These are phyloP conservation scores for Phengaris alcon DNA, from an alignment of 2,888 invertebrate genomes.

Conservation along the genomic window DNA sequence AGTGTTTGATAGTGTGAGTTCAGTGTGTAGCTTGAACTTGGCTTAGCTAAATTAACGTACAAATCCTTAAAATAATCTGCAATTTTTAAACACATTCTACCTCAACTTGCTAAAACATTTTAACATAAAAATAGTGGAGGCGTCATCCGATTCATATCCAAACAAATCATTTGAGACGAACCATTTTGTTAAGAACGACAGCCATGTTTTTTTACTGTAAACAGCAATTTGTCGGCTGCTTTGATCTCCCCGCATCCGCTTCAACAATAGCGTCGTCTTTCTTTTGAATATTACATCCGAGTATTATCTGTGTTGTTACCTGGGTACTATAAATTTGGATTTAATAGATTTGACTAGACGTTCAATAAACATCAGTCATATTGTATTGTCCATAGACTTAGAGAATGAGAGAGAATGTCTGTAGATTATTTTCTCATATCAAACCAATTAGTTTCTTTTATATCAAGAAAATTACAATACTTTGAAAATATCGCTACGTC, in stretches of 20 bases:
- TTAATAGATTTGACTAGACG: conserved; percentile 16
- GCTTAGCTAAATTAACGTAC: too few species aligned
- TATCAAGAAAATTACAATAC: too few species aligned
- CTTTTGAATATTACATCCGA: conserved; percentile 30
- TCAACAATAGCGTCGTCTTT: conserved; percentile 53
- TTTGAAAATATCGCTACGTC: too few species aligned
- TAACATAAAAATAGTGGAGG: conserved; percentile 15
- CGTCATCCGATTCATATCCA: conserved; percentile 16
- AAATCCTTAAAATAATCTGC: background rate
- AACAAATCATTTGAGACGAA: conserved; percentile 18
- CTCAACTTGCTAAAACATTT: background rate
- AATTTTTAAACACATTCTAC: background rate
- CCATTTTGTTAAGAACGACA: conserved; percentile 25
- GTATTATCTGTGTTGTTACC: conserved; percentile 26
- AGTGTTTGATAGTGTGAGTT: too few species aligned
- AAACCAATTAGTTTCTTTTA: too few species aligned
- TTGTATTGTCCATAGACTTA: background rate
- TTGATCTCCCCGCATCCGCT: conserved; percentile 73
- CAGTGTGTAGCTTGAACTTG: too few species aligned
- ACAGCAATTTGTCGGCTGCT: conserved; percentile 61
- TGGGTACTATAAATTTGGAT: conserved; percentile 18
- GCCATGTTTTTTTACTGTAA: conserved; percentile 47
- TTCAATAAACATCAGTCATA: background rate
- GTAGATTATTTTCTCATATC: too few species aligned
- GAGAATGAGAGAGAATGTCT: too few species aligned